phyloP scores from a whole-genome alignment of 23 tunicate genomes.

The Botrylloides violaceus region DNA sequence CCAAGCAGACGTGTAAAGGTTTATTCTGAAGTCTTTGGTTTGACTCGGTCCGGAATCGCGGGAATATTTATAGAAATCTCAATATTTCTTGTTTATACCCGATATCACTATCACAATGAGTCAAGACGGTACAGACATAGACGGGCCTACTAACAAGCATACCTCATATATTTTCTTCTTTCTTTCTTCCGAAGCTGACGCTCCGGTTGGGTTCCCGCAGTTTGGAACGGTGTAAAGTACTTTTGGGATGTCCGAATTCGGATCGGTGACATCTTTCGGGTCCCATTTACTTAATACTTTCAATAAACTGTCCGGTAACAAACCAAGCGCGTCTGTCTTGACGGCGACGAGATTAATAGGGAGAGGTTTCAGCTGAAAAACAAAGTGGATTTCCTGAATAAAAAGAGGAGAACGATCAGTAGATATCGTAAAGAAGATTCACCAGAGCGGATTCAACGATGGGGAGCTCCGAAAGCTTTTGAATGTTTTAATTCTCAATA shows the following conservation, averaged over 20 bases:
- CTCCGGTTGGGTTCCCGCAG: conserved; percentile 92
- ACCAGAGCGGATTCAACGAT: too few relatives aligned
- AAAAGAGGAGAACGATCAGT: neutral
- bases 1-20: too few relatives aligned
- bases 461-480: too few relatives aligned
- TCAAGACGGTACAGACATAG: too few relatives aligned
- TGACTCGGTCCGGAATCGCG: neutral
- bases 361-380: conserved; percentile 32
- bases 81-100: neutral
- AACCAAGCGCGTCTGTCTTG: conserved; percentile 55
- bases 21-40: too few relatives aligned
- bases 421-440: too few relatives aligned
- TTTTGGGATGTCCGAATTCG: conserved; percentile 50
- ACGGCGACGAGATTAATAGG: conserved; percentile 59
- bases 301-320: conserved; percentile 44
- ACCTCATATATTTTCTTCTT: conserved; percentile 67
- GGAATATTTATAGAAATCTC: neutral
- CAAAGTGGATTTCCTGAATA: neutral
- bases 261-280: conserved; percentile 37
- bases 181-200: conserved; percentile 46
- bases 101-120: too few relatives aligned
- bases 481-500: too few relatives aligned
- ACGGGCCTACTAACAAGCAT: too few relatives aligned
- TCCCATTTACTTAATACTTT: conserved; percentile 43
- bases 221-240: conserved; percentile 74